phyloP scores from a whole-genome alignment of 2,113 vertebrate species.

The Datnioides undecimradiatus region DNA sequence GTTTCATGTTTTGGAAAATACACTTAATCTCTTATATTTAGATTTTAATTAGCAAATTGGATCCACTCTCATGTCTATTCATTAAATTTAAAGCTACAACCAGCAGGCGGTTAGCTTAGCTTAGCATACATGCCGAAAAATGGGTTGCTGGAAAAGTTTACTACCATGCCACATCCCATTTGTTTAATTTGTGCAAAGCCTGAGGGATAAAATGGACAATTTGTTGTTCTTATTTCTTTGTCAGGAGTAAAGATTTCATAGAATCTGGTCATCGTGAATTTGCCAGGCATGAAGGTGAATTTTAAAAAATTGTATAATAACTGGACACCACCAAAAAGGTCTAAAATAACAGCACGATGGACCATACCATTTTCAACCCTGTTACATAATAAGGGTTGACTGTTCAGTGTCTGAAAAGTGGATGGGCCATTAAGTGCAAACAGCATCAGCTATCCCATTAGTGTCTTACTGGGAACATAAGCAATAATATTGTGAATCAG shows the following conservation, averaged over 20 bases:
- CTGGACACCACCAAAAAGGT: neutral
- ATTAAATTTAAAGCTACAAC: neutral
- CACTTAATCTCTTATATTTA: neutral
- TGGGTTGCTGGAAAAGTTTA: no score
- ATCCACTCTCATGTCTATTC: neutral
- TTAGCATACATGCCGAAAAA: neutral
- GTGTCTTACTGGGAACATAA: conserved; percentile 23
- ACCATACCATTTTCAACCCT: neutral
- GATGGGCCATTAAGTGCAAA: conserved; percentile 47
- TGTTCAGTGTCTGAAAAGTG: conserved; percentile 24
- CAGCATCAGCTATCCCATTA: conserved; percentile 23
- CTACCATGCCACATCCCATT: no score
- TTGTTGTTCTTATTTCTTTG: neutral
- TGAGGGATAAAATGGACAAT: no score
- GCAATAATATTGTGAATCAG: conserved; percentile 31
- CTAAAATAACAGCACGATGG: neutral
- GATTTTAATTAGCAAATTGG: neutral
- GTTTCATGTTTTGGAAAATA: neutral
- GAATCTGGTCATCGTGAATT: neutral
- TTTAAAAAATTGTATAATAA: neutral
- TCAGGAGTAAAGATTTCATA: neutral
- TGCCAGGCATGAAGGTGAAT: neutral
- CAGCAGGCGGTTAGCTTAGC: neutral
- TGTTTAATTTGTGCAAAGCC: no score
- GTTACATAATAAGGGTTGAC: neutral